Evolutionary conservation across 2,113 vertebrate genomes (phyloP).

Genomic region (Himantopus leucocephalus): DNA sequence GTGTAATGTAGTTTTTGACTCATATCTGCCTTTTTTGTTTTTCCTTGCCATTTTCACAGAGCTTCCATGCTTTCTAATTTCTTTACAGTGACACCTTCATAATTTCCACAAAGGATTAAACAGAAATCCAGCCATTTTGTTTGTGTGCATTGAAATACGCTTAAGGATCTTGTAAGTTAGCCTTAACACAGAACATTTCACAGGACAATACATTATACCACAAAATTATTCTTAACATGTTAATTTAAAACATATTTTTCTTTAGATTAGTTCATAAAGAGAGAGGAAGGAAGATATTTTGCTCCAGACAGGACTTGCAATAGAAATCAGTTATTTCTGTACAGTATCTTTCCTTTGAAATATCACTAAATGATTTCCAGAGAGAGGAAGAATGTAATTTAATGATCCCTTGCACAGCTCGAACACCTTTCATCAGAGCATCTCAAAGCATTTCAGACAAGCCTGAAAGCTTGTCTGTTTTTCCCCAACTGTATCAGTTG

Average conservation of each 20-base stretch:
- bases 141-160: not conserved
- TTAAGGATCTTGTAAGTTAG: not conserved
- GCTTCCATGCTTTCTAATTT: not conserved
- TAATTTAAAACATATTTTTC: constrained; percentile 63
- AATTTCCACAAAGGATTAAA: not conserved
- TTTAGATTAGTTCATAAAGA: constrained; percentile 47
- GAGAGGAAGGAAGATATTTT: constrained; percentile 59
- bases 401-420: constrained; percentile 62
- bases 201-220: not conserved
- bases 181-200: not conserved
- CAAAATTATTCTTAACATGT: constrained; percentile 24
- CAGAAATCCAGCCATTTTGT: not conserved
- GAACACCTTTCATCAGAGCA: constrained; percentile 62
- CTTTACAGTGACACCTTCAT: not conserved
- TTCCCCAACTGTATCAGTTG: constrained; percentile 42
- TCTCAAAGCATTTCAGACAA: constrained; percentile 60
- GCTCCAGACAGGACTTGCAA: constrained; percentile 52
- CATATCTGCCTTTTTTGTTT: not conserved
- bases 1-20: not conserved
- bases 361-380: constrained; percentile 62
- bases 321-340: constrained; percentile 56
- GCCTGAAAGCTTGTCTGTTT: constrained; percentile 60
- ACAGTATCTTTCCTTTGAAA: constrained; percentile 56
- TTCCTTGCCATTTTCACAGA: not conserved
- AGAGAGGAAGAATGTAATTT: constrained; percentile 62